phyloP scores from a whole-genome alignment of 2,113 vertebrate species.

The Globicephala melas region DNA sequence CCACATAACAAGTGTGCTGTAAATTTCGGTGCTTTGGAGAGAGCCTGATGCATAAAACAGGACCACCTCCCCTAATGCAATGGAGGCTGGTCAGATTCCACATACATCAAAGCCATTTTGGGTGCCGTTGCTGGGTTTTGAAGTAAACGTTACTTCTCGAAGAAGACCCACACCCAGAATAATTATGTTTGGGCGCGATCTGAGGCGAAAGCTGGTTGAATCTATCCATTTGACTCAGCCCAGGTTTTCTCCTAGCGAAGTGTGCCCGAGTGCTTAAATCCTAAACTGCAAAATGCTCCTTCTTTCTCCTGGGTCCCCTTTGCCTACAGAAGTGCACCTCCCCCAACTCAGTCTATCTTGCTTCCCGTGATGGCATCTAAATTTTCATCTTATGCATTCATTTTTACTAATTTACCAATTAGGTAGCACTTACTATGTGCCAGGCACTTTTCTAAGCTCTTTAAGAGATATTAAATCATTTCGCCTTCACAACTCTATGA shows the following conservation, averaged over 20 bases:
- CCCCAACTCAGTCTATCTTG: background rate
- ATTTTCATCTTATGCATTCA: background rate
- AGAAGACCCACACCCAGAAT: conserved; percentile 22
- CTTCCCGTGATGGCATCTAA: background rate
- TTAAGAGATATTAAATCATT: background rate
- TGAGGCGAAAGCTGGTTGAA: conserved; percentile 20
- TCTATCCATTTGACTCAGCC: background rate
- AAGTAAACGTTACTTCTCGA: no score
- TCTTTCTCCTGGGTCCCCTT: background rate
- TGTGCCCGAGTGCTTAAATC: background rate
- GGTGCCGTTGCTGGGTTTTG: conserved; percentile 33
- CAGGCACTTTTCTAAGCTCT: background rate
- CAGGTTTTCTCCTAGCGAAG: background rate
- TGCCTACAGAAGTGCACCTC: background rate
- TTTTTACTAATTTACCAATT: background rate
- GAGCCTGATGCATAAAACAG: background rate
- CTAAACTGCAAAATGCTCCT: no score
- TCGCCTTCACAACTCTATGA: background rate
- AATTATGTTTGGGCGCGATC: conserved; percentile 66
- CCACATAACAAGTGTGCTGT: background rate
- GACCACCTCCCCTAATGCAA: background rate
- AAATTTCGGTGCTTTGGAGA: conserved; percentile 41
- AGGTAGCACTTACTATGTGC: background rate
- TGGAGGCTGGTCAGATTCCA: conserved; percentile 41
- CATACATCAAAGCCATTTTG: conserved; percentile 59